Evolutionary conservation across 2,797 vertebrate genomes (phyloP), one percentile per base, ranked within the genome.

Genomic region (Simalia tracyae): DNA sequence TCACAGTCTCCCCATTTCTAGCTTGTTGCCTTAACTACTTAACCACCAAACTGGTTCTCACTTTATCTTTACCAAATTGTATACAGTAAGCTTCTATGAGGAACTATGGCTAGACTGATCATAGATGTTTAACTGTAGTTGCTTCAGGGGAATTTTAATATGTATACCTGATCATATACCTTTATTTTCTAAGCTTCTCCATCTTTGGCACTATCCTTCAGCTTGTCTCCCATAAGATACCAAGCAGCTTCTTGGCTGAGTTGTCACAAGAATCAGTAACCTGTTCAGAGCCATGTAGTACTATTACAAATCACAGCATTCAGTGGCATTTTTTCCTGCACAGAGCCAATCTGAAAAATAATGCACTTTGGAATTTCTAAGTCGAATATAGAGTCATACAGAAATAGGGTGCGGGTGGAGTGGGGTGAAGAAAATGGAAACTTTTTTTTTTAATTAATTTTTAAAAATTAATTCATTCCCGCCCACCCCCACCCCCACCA

Each of bases 81-180:
- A 94, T 94, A 84, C 8, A 54, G 8, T 54, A 94, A 59, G 42
- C 64, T 96, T 95, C 94, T 94, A 92, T 57, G 94, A 96, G 94
- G 60, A 92, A 59, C 4, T 0, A 68, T 93, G 94, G 96, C 94
- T 84, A 92, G 95, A 92, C 96, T 96, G 96, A 96, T 96, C 95
- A 24, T 92, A 95, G 94, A 94, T 95, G 96, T 96, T 96, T 97
- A 96, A 95, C 54, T n/a, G 95, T 93, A 92, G 91, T 95, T 94
- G 94, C 93, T 97, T 95, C 92, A 11, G 93, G 94, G 95, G 93
- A 95, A 94, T 93, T 95, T 93, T 0, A 46, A 64, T 93, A 93
- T 66, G 0, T 87, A 2, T 93, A 1, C n/a, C 0, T 42, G 61
- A 0, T 0, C 94, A 93, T 91, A 93, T 0, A 3, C 0, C 28